Percentiles rank a stretch among this genome's conserved stretches.
phyloP scores from a whole-genome alignment of 2,888 invertebrate species.

The Pheosia gnoma region DNA sequence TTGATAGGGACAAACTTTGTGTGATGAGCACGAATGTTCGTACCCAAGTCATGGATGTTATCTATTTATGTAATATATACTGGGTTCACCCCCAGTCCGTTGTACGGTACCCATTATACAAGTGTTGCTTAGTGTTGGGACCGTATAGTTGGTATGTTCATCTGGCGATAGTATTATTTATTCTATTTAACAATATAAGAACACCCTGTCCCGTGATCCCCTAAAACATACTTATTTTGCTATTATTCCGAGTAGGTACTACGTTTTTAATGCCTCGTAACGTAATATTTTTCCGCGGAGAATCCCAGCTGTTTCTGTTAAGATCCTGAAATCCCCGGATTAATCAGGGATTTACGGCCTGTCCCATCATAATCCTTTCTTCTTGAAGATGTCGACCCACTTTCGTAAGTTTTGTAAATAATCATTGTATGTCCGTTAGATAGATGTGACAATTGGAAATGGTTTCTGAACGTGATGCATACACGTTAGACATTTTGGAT shows the following conservation, averaged over 20 bases:
- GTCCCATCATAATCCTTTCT: constrained; percentile 23
- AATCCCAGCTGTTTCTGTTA: constrained; percentile 25
- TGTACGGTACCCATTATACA: no score
- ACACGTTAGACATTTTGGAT: no score
- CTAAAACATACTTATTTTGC: not conserved
- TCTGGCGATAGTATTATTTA: no score
- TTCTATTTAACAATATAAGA: not conserved
- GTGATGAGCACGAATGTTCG: no score
- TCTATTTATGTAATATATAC: no score
- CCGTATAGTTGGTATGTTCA: no score
- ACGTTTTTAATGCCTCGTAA: constrained; percentile 20
- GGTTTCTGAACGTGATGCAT: no score
- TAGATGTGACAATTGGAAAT: not conserved
- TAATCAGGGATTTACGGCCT: constrained; percentile 28
- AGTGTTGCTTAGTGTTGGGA: no score
- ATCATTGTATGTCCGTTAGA: not conserved
- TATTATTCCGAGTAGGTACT: not conserved
- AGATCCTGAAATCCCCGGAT: constrained; percentile 15
- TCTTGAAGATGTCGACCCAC: constrained; percentile 27
- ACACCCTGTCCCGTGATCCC: not conserved
- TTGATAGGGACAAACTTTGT: no score
- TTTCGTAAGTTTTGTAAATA: constrained; percentile 15
- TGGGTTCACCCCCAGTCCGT: no score
- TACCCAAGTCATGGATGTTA: no score
- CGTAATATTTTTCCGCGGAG: constrained; percentile 27